phyloP scores from a whole-genome alignment of 2,888 invertebrate species.

The Netelia melanura region DNA sequence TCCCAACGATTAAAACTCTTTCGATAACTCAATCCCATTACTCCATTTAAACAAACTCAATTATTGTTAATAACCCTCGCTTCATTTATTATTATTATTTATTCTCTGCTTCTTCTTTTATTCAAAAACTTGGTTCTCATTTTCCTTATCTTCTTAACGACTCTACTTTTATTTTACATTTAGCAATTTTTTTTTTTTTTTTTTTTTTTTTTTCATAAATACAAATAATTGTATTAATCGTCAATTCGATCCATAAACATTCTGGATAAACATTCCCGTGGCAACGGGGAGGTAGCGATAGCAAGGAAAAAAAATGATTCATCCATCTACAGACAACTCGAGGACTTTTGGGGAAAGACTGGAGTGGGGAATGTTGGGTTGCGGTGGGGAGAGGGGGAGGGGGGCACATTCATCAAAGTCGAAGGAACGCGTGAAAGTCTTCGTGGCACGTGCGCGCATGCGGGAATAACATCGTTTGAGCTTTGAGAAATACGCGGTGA shows the following conservation, averaged over 20 bases:
- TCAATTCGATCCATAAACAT: not conserved
- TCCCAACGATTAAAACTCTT: no score
- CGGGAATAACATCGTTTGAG: constrained; percentile 47
- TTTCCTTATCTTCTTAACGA: no score
- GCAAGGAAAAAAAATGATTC: not conserved
- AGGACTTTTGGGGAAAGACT: not conserved
- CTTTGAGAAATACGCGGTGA: constrained; percentile 1
- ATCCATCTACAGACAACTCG: not conserved
- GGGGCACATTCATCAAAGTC: constrained; percentile 14
- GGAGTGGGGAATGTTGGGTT: not conserved
- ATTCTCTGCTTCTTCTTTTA: no score
- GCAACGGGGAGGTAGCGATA: constrained; percentile 1
- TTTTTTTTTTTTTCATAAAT: no score
- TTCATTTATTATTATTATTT: no score
- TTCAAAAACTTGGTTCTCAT: no score
- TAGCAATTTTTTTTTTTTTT: no score
- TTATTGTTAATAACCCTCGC: no score
- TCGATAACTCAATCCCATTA: no score
- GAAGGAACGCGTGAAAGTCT: constrained; percentile 46
- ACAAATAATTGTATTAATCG: no score
- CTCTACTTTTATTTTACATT: no score
- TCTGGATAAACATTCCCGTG: not conserved
- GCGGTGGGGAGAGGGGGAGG: not conserved
- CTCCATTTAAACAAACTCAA: no score
- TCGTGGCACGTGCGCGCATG: constrained; percentile 63